Conservation (phyloP, 1,140 invertebrate species). For the Rhyacophila brunnea region DNA sequence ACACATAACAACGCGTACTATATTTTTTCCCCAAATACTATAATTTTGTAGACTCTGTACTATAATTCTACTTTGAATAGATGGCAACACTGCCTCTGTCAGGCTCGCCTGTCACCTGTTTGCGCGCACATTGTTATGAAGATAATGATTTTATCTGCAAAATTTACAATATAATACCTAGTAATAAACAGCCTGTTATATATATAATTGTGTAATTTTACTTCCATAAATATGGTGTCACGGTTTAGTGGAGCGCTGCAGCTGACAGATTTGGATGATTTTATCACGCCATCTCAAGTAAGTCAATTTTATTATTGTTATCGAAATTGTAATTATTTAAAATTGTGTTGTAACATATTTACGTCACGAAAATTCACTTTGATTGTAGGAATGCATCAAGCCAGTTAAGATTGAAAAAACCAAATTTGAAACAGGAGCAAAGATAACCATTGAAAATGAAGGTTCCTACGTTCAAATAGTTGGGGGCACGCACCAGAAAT, state of each 20-base stretch:
- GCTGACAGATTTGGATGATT: slow-evolving; percentile 95
- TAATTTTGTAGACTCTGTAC: too few relatives aligned
- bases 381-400: slow-evolving; percentile 90
- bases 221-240: slow-evolving; percentile 64
- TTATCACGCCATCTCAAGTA: slow-evolving; percentile 97
- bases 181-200: too few relatives aligned
- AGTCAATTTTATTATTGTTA: slow-evolving; percentile 21
- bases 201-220: too few relatives aligned
- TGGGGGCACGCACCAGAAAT: slow-evolving; percentile 51
- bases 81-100: too few relatives aligned
- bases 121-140: too few relatives aligned
- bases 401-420: slow-evolving; percentile 82
- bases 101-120: too few relatives aligned
- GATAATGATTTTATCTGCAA: too few relatives aligned
- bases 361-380: slow-evolving; percentile 6
- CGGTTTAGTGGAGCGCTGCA: slow-evolving; percentile 92
- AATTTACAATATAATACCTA: too few relatives aligned
- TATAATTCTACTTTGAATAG: too few relatives aligned
- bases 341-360: slow-evolving; percentile 1
- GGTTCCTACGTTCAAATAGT: slow-evolving; percentile 72
- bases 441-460: slow-evolving; percentile 87
- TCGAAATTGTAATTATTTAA: neutral
- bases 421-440: slow-evolving; percentile 69
- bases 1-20: too few relatives aligned
- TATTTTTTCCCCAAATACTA: too few relatives aligned